These are phyloP conservation scores for Otolemur garnettii DNA, from an alignment of 2,113 vertebrate genomes.

Conservation along the genomic window DNA sequence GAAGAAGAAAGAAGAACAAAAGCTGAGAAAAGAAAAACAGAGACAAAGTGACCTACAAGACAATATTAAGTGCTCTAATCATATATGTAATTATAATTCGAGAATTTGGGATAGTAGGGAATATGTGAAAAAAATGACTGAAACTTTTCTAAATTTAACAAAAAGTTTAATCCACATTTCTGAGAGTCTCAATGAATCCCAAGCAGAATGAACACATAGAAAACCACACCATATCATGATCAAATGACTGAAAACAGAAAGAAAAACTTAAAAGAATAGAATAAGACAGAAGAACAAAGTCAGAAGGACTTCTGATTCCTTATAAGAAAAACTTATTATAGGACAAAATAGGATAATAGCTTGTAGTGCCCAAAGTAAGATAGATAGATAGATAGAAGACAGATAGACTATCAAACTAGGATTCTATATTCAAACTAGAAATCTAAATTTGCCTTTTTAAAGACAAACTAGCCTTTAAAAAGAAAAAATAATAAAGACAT, in stretches of 20 bases:
- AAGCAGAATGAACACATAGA: not conserved
- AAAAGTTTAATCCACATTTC: not conserved
- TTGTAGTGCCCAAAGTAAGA: not conserved
- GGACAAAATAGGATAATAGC: not conserved
- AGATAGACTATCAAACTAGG: not conserved
- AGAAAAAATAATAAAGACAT: not conserved
- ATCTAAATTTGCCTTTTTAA: too few relatives aligned
- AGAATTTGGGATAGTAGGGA: not conserved
- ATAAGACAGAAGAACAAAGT: not conserved
- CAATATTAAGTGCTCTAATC: not conserved
- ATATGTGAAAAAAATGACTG: not conserved
- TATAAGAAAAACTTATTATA: not conserved
- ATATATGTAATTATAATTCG: not conserved
- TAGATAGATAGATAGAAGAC: not conserved
- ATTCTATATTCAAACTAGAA: not conserved
- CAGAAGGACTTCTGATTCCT: not conserved
- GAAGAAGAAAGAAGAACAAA: not conserved
- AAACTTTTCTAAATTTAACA: not conserved
- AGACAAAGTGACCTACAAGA: not conserved
- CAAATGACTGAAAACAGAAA: not conserved
- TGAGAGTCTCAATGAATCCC: not conserved
- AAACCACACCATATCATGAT: not conserved
- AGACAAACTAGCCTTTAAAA: not conserved
- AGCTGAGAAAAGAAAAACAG: not conserved
- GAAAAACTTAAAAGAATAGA: not conserved